phyloP scores from a whole-genome alignment of 2,113 vertebrate genomes.

The Chaenogobius annularis region DNA sequence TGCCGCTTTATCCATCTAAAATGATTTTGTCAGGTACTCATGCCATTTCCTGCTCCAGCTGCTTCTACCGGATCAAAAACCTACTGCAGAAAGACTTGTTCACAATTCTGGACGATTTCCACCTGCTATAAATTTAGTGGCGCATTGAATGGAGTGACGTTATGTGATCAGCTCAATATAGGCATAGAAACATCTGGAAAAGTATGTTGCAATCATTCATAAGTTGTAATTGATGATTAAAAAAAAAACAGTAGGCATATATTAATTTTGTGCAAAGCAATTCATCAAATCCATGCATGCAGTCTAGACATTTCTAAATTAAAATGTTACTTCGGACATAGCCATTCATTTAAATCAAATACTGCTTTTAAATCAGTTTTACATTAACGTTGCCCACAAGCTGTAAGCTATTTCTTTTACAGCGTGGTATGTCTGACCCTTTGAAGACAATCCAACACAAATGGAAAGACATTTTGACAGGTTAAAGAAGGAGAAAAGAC shows the following conservation, averaged over 20 bases:
- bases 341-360: not conserved
- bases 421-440: not conserved
- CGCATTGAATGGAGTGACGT: not conserved
- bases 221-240: not conserved
- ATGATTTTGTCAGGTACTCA: slow-evolving; percentile 2
- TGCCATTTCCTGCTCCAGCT: slow-evolving; percentile 2
- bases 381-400: not conserved
- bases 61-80: not conserved
- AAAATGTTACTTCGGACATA: not conserved
- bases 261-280: no score
- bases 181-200: not conserved
- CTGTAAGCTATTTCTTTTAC: not conserved
- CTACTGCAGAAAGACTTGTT: not conserved
- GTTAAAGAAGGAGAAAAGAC: not conserved
- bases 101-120: not conserved
- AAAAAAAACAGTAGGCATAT: no score
- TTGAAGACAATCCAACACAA: not conserved
- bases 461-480: slow-evolving; percentile 3
- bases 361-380: not conserved
- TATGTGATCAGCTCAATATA: not conserved
- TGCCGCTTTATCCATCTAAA: not conserved
- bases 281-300: not conserved
- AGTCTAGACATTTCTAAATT: not conserved
- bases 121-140: not conserved
- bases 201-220: not conserved